Evolutionary conservation across 2,113 vertebrate species (phyloP).

Genomic region (Pollimyrus isidori): DNA sequence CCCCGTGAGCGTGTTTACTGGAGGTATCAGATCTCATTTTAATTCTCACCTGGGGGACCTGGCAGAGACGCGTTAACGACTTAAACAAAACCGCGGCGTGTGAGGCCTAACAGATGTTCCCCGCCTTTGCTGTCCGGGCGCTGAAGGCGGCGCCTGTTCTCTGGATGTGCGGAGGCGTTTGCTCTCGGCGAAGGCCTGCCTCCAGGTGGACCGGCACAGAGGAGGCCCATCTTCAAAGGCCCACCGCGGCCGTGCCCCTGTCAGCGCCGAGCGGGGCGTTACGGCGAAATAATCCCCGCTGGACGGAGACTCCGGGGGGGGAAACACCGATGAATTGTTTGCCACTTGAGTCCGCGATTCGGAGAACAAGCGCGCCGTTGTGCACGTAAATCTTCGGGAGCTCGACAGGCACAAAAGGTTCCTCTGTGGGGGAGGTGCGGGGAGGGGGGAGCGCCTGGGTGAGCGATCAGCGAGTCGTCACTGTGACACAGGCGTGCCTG

Average conservation of each 20-base stretch:
- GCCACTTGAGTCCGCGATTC: constrained; percentile 44
- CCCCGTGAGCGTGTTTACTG: not conserved
- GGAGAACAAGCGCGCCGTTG: constrained; percentile 38
- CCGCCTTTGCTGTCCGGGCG: not conserved
- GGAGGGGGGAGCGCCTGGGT: constrained; percentile 20
- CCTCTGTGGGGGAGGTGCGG: constrained; percentile 12
- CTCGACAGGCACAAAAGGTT: constrained; percentile 32
- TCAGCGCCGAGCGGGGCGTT: constrained; percentile 5
- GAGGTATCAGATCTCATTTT: not conserved
- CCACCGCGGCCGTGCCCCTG: constrained; percentile 31
- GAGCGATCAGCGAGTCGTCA: constrained; percentile 32
- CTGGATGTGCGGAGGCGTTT: not conserved
- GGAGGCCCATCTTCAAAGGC: constrained; percentile 37
- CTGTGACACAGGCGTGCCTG: constrained; percentile 32
- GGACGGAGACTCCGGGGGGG: constrained; percentile 34
- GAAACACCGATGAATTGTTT: constrained; percentile 42
- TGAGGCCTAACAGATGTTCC: not conserved
- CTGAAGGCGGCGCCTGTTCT: not conserved
- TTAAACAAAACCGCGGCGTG: not conserved
- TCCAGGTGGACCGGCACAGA: not conserved
- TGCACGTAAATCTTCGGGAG: constrained; percentile 27
- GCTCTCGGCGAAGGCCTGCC: not conserved
- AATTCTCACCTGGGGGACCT: not conserved
- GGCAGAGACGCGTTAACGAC: not conserved
- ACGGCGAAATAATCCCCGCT: constrained; percentile 23